A percentile compares a stretch with the other conserved stretches of the same genome.
Conservation (phyloP, 1,140 invertebrate species). For the silkworm (Bombyx mori) region ASM3026992v2 NC_085118.1:12496001-12496500, state of each 20-base stretch:
- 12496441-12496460: no score
- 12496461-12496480: no score
- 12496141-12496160: slow-evolving; percentile 79
- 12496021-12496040: no score
- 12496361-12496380: no score
- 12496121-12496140: slow-evolving; percentile 49
- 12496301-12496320: neutral
- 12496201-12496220: slow-evolving; percentile 79
- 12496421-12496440: no score
- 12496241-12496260: slow-evolving; percentile 60
- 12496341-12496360: no score
- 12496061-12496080: slow-evolving; percentile 1
- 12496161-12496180: slow-evolving; percentile 82
- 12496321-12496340: no score
- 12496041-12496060: neutral
- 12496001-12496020: no score
- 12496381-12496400: no score
- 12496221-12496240: slow-evolving; percentile 75
- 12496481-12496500: no score
- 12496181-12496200: slow-evolving; percentile 79
- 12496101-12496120: slow-evolving; percentile 66
- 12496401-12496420: no score
- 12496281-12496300: slow-evolving; percentile 20
- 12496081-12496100: slow-evolving; percentile 8
- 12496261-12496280: slow-evolving; percentile 22